phyloP scores from a whole-genome alignment of 2,797 vertebrate genomes.

The Macrochelys suwanniensis region DNA sequence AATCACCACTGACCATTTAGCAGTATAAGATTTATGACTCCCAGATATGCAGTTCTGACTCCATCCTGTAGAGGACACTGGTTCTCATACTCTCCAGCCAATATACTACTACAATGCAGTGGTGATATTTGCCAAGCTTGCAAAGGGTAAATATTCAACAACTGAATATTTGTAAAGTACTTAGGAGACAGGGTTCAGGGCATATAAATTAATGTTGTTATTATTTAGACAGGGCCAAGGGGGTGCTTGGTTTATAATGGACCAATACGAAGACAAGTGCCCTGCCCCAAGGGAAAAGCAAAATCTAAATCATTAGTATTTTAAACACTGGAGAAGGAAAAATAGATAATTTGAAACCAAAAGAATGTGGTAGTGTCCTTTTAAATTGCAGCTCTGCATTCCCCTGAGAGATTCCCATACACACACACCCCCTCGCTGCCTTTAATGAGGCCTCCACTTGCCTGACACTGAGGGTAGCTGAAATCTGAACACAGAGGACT shows the following conservation, averaged over 20 bases:
- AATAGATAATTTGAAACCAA: not conserved
- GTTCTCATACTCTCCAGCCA: not conserved
- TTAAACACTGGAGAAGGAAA: not conserved
- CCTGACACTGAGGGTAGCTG: not conserved
- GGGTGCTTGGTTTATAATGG: not conserved
- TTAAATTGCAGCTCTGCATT: not conserved
- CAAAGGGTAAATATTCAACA: not conserved
- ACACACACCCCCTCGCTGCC: not conserved
- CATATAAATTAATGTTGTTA: conserved; percentile 9
- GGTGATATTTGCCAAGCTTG: not conserved
- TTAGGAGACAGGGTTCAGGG: conserved; percentile 11
- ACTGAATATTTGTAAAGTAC: not conserved
- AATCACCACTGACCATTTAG: not conserved
- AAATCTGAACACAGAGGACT: not conserved
- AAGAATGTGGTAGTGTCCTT: not conserved
- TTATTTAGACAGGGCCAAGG: conserved; percentile 2
- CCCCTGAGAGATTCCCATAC: not conserved
- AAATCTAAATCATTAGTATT: not conserved
- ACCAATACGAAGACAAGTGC: not conserved
- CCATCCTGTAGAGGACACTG: not conserved
- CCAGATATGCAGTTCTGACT: not conserved
- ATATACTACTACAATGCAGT: not conserved
- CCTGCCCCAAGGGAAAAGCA: not conserved
- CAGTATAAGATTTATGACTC: not conserved
- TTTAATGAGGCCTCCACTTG: not conserved